phyloP scores from a whole-genome alignment of 2,797 vertebrate genomes.

The Dryobates pubescens region DNA sequence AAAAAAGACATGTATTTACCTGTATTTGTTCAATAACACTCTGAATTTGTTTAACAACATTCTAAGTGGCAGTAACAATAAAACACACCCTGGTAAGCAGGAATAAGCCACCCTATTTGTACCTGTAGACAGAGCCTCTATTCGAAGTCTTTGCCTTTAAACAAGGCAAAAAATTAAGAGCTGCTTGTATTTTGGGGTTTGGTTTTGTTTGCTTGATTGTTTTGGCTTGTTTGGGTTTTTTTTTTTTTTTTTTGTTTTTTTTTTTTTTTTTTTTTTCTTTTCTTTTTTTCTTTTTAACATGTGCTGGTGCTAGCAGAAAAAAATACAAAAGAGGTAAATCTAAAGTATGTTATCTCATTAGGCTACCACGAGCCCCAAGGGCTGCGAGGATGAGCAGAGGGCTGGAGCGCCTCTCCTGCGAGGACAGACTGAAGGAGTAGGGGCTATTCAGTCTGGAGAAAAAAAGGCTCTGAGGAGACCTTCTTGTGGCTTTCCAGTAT shows the following conservation, averaged over 20 bases:
- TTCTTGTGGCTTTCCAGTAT: too few relatives aligned
- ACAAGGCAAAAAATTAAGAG: background rate
- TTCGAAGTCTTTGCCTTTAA: background rate
- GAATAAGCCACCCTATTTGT: background rate
- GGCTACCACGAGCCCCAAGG: too few relatives aligned
- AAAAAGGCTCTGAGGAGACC: too few relatives aligned
- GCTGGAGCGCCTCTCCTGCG: too few relatives aligned
- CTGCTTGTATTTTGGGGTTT: too few relatives aligned
- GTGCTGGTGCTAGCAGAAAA: background rate
- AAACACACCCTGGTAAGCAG: background rate
- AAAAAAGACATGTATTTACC: conserved; percentile 12
- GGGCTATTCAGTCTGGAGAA: too few relatives aligned
- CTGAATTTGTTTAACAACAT: background rate
- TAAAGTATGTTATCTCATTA: background rate
- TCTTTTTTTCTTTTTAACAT: background rate
- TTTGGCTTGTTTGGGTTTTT: too few relatives aligned
- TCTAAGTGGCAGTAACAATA: background rate
- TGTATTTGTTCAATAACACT: background rate
- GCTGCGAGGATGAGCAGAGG: too few relatives aligned
- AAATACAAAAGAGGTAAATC: background rate
- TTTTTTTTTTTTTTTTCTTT: too few relatives aligned
- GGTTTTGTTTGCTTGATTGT: too few relatives aligned
- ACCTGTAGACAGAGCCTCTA: background rate
- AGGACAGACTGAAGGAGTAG: too few relatives aligned
- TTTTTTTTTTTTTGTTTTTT: too few relatives aligned